Evolutionary conservation across 2,797 vertebrate genomes (phyloP).

Genomic region (Chaenodraco wilsoni): DNA sequence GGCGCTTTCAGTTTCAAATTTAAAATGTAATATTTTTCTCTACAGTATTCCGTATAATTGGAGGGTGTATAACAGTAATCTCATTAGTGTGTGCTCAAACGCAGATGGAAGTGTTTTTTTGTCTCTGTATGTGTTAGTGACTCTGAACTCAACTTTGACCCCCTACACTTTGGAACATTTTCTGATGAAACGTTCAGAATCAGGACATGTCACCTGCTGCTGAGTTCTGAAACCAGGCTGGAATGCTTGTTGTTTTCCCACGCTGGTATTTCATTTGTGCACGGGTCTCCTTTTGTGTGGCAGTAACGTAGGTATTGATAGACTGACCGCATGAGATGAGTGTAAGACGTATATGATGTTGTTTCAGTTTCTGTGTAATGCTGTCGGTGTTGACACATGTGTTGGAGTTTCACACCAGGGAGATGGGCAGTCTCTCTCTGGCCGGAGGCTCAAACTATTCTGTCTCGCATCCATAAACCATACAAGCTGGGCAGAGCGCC

Average conservation of each 20-base stretch:
- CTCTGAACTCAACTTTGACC: slow-evolving; percentile 48
- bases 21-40: slow-evolving; percentile 47
- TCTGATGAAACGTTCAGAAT: slow-evolving; percentile 48
- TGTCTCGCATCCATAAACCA: slow-evolving; percentile 66
- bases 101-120: slow-evolving; percentile 14
- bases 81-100: slow-evolving; percentile 34
- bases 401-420: slow-evolving; percentile 62
- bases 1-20: slow-evolving; percentile 62
- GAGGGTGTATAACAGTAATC: slow-evolving; percentile 28
- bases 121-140: slow-evolving; percentile 13
- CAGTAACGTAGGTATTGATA: slow-evolving; percentile 54
- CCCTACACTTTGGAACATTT: slow-evolving; percentile 37
- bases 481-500: slow-evolving; percentile 63
- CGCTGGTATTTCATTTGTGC: slow-evolving; percentile 52
- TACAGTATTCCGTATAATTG: slow-evolving; percentile 35
- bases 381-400: slow-evolving; percentile 49
- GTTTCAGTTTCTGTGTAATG: slow-evolving; percentile 54
- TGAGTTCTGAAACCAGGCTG: slow-evolving; percentile 43
- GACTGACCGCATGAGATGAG: slow-evolving; percentile 55
- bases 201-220: slow-evolving; percentile 43
- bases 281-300: slow-evolving; percentile 40
- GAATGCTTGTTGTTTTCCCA: slow-evolving; percentile 28
- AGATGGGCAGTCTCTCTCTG: slow-evolving; percentile 56
- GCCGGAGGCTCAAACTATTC: slow-evolving; percentile 61
- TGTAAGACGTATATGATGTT: slow-evolving; percentile 48